phyloP scores from a whole-genome alignment of 1,140 invertebrate species.

The Helicoverpa armigera region DNA sequence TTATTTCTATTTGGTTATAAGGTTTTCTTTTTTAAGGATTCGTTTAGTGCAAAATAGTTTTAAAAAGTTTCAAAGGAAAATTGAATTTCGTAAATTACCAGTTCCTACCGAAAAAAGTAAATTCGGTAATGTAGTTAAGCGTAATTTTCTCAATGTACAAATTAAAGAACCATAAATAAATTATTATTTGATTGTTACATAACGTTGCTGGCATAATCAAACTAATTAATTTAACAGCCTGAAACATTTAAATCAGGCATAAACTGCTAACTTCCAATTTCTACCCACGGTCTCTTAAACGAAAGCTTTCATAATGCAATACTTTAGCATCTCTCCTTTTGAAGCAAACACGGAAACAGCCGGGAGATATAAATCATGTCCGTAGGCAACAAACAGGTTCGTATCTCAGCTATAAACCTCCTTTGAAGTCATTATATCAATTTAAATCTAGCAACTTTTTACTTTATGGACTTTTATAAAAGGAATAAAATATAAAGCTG shows the following conservation, averaged over 20 bases:
- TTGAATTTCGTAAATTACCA: too few relatives aligned
- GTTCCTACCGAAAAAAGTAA: too few relatives aligned
- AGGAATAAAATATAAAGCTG: background rate
- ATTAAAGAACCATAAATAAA: too few relatives aligned
- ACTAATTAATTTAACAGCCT: too few relatives aligned
- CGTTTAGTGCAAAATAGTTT: background rate
- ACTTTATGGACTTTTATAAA: constrained; percentile 10
- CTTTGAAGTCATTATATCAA: constrained; percentile 36
- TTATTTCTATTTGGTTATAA: too few relatives aligned
- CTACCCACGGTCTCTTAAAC: background rate
- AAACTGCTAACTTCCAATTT: too few relatives aligned
- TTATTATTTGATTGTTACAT: too few relatives aligned
- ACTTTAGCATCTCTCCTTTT: constrained; percentile 4
- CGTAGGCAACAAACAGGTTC: constrained; percentile 33
- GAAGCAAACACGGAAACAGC: constrained; percentile 19
- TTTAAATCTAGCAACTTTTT: constrained; percentile 36
- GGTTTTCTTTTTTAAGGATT: background rate
- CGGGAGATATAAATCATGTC: constrained; percentile 29
- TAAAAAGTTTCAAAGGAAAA: too few relatives aligned
- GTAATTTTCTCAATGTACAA: too few relatives aligned
- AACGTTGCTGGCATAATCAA: too few relatives aligned
- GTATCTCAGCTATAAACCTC: constrained; percentile 23
- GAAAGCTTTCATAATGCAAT: constrained; percentile 1
- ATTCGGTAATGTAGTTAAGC: too few relatives aligned
- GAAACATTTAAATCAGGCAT: too few relatives aligned